Evolutionary conservation across 2,888 invertebrate genomes (phyloP).

Genomic region (Clusia tigrina): DNA sequence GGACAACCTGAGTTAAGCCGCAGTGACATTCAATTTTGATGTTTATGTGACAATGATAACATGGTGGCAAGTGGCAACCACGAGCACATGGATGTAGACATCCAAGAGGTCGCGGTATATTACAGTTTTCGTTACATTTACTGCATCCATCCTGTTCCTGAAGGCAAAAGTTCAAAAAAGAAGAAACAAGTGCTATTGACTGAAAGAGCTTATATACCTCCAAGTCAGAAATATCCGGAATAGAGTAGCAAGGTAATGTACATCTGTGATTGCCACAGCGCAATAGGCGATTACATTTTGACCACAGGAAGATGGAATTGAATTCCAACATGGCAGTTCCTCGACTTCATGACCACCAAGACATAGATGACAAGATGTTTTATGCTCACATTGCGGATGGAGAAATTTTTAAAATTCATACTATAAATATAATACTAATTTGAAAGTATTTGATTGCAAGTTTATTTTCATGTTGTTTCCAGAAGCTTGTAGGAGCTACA

Average conservation of each 20-base stretch:
- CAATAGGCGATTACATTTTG: constrained; percentile 76
- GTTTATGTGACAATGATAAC: constrained; percentile 77
- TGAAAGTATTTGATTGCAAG: background rate
- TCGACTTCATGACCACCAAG: constrained; percentile 76
- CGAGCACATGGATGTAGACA: constrained; percentile 79
- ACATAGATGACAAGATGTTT: constrained; percentile 75
- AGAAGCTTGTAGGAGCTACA: constrained; percentile 23
- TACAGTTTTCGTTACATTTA: constrained; percentile 70
- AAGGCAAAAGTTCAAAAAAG: constrained; percentile 35
- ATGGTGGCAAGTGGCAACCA: constrained; percentile 77
- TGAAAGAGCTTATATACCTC: constrained; percentile 57
- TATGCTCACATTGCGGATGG: constrained; percentile 77
- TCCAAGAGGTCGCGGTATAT: constrained; percentile 72
- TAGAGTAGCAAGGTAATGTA: constrained; percentile 74
- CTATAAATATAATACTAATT: constrained; percentile 37
- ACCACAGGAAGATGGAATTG: constrained; percentile 79
- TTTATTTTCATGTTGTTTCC: constrained; percentile 32
- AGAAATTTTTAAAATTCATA: constrained; percentile 68
- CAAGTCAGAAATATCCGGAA: constrained; percentile 66
- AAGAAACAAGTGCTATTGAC: background rate
- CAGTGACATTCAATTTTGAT: constrained; percentile 84
- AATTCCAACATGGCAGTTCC: constrained; percentile 75
- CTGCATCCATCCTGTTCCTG: constrained; percentile 68
- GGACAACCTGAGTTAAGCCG: constrained; percentile 76
- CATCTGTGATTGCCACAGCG: constrained; percentile 84